Base-by-base conservation (phyloP, 2,113 vertebrate genomes). In the Thalassoma bifasciatum region DNA sequence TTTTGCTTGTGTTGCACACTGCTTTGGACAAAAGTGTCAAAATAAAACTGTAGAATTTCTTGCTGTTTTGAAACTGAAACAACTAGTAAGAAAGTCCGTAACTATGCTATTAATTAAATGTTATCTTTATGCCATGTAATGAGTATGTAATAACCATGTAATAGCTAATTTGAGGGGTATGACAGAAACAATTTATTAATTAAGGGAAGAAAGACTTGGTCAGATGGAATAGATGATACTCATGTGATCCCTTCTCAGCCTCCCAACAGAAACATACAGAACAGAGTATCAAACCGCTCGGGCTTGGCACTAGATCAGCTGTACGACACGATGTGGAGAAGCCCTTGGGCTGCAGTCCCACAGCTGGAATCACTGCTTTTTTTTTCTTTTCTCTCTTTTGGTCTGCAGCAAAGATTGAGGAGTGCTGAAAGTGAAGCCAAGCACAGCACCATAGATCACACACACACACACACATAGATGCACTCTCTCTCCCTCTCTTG, bases 361-460 rank as follows among this genome's bases (percentile, higher is more conserved):
- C 70, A 88, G 63, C 86, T 87, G 87, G 88, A 92, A 92, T 92
- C 87, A 88, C 53, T 76, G 68, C 85, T 72, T 30, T 88, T 88
- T 85, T 85, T n/a, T n/a, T n/a, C n/a, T n/a, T n/a, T n/a, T n/a
- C n/a, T n/a, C n/a, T n/a, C n/a, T n/a, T n/a, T n/a, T n/a, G n/a
- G 85, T 90, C 86, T 66, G 73, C 64, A 84, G 65, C 30, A 34
- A 88, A 84, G 77, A 91, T 81, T 83, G 86, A 91, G 64, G 80
- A 89, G 66, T 66, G 69, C 70, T 86, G 77, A 86, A 87, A 80
- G 75, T 63, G 75, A 63, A 91, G 75, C 75, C 57, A 75, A 86
- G 53, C 64, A 34, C 59, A 77, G 63, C 62, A 44, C 72, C 50
- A 40, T 17, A 24, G 14, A 68, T 72, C 36, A 81, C 59, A 71